A percentile compares a stretch with the other conserved stretches of the same genome.
phyloP scores from a whole-genome alignment of 2,888 invertebrate species.

The Drosophila basisetae region DNA sequence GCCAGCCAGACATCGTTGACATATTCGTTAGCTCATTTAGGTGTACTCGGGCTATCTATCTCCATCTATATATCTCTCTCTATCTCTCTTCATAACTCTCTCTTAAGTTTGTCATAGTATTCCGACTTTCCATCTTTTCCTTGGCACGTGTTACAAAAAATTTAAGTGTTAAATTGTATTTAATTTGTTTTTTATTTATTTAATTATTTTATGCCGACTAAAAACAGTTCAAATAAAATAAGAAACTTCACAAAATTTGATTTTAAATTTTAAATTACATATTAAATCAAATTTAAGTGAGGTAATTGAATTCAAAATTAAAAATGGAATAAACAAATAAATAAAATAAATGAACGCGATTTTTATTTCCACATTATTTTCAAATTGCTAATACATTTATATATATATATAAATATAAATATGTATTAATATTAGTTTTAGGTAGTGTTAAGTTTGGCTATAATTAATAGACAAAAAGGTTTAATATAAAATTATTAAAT shows the following conservation, averaged over 20 bases:
- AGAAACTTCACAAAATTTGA: neutral
- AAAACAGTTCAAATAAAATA: neutral
- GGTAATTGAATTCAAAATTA: neutral
- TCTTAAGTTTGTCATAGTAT: neutral
- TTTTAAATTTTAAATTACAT: neutral
- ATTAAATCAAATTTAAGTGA: neutral
- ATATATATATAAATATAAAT: neutral
- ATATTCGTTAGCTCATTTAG: slow-evolving; percentile 35
- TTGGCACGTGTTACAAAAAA: neutral
- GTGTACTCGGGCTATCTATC: slow-evolving; percentile 9
- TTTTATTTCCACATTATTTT: too few relatives aligned
- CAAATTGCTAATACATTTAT: neutral
- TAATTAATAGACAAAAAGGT: neutral
- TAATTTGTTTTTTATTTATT: neutral
- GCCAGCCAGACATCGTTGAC: slow-evolving; percentile 41
- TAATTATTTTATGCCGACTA: neutral
- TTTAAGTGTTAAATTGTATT: neutral
- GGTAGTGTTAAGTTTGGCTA: neutral
- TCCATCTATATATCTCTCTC: neutral
- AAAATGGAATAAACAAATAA: neutral
- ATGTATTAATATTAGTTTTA: neutral
- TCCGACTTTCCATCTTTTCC: neutral
- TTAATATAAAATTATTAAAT: neutral
- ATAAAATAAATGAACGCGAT: neutral
- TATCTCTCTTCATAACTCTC: neutral